Evolutionary conservation across 2,113 vertebrate species (phyloP), one percentile per base, ranked within the genome.

Genomic region (Rhinichthys klamathensis): DNA sequence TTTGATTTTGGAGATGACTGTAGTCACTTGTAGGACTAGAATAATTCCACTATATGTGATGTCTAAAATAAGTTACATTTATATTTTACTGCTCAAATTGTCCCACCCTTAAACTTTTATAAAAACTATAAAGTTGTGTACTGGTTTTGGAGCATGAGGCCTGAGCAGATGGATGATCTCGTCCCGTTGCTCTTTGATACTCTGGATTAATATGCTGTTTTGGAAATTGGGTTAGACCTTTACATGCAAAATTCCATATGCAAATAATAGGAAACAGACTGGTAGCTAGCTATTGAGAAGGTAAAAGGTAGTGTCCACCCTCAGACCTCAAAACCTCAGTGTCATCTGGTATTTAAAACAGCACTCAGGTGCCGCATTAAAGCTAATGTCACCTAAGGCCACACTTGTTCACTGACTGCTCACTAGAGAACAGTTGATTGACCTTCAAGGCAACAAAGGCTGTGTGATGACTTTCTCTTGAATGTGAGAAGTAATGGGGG

Each of bases 261-360:
- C 78, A 65, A 80, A 80, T 80, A 65, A 21, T 46, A 18, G 38
- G 16, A 65, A 25, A 80, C 41, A 25, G 30, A 63, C 35, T 63
- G 15, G 4, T 35, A 23, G 41, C 41, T 35, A 23, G 41, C 41
- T 41, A 25, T 46, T 49, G 41, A 25, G 32, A 79, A 23, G 80
- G 18, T 32, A 23, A 9, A 41, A 41, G 41, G 41, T 38, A 38
- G 8, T n/a, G 76, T 79, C 54, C 12, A 41, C 1, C 76, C 56
- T 79, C 76, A 61, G 76, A 79, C 76, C 23, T 41, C 32, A 41
- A 81, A 81, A 81, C 60, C 60, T 51, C 63, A 69, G 23, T n/a
- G 44, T 16, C 44, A 67, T 69, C n/a, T 80, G 23, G n/a, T 65
- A 80, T 79, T 44, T 80, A 80, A 80, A 80, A 80, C 78, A 6